Base-by-base conservation (phyloP, 2,888 invertebrate genomes). In the Tetheella fluctuosa region DNA sequence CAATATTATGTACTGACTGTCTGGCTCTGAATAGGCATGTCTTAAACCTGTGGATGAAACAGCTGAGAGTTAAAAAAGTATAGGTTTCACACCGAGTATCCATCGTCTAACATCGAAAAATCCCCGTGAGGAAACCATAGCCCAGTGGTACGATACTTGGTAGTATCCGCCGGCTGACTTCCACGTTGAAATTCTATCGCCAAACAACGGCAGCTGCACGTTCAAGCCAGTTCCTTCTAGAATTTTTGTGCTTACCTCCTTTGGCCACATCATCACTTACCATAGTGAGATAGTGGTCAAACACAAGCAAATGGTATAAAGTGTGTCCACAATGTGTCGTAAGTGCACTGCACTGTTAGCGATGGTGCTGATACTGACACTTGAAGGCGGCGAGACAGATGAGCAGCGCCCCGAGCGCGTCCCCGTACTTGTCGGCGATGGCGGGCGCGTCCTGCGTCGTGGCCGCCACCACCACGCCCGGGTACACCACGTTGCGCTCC, bases 401-500 rank as follows among this genome's bases (percentile, higher is more conserved):
- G 23, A 99, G 94, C n/a, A 98, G 93, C 2, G 98, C 95, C 13
- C 97, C 98, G 69, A 96, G 77, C 13, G 95, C 94, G 60, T 96
- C 94, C 0, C 98, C 98, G 86, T 96, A 97, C 83, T 97, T 97
- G 52, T 93, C 89, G 0, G 96, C 95, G 54, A 99, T 94, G 59
- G 94, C 92, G 25, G 96, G 95, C 15, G 98, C 96, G 84, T 98
- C 98, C 69, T 96, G 96, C 0, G 99, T 97, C 39, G 98, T 93
- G 23, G 97, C 97, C 61, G 97, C 97, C 52, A 99, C 94, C 80
- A 98, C 97, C 70, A 99, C 94, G 52, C 98, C 94, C 0, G 99
- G 99, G 88, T 98, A 99, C 25, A 99, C 88, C 62, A 99, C 94
- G 87, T 99, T 99, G 59, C 97, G 95, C 85, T 99, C 99, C 71